Base-by-base conservation (phyloP, 2,113 vertebrate genomes). In the Clupea harengus region DNA sequence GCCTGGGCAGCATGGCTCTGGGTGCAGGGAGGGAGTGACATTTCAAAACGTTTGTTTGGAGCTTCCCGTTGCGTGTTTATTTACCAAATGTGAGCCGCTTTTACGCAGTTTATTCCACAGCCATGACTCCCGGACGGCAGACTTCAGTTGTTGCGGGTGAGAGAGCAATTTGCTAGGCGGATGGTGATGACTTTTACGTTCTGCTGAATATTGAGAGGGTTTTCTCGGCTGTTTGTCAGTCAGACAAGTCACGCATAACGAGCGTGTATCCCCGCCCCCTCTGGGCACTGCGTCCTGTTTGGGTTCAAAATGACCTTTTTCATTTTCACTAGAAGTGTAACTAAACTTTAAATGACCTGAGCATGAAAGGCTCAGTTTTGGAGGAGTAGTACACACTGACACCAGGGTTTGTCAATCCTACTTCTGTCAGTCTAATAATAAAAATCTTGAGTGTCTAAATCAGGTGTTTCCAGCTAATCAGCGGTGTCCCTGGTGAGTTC, bases 31-130 rank as follows among this genome's bases (percentile, higher is more conserved):
- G 32, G 39, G 81, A 86, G 81, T 88, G 87, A 88, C 67, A 81
- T 88, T 85, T 83, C 18, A 85, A 80, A 84, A 82, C 80, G 60
- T 83, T 83, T 82, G 64, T 83, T 88, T 81, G 87, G 81, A 81
- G 39, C 25, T 15, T 75, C 32, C 67, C 67, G 11, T 75, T 22
- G 46, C 32, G 67, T 75, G 83, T 84, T 28, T 75, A 45, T 75
- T 67, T 45, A 64, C 45, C 83, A 84, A 47, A 39, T 80, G 67
- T 39, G 67, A 75, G 67, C 28, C 32, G 2, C 67, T 75, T 75
- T 57, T 57, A 57, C 67, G 13, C 32, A 75, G 25, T 75, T 32
- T 75, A 17, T 39, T 17, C 67, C 46, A 82, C 72, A 57, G 83
- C 82, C 50, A 84, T 86, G 83, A 86, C 52, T 86, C 87, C 78